phyloP scores from a whole-genome alignment of 1,140 invertebrate species.

The Aporrectodea caliginosa region DNA sequence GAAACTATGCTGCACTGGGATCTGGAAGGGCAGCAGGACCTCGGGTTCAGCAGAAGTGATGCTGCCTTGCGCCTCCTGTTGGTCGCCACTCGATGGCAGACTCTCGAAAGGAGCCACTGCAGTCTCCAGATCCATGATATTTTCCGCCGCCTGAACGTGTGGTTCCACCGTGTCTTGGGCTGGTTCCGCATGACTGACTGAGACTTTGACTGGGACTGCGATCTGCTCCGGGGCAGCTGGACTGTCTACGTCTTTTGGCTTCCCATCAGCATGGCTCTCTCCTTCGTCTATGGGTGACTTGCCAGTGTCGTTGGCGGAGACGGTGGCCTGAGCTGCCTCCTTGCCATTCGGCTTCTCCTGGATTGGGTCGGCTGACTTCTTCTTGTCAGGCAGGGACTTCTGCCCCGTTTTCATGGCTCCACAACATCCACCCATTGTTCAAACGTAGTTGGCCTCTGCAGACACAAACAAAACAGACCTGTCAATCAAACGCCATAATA shows the following conservation, averaged over 20 bases:
- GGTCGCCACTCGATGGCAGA: background rate
- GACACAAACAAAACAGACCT: background rate
- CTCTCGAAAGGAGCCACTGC: background rate
- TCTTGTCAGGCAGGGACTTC: background rate
- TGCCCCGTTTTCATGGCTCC: background rate
- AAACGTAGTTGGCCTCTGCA: background rate
- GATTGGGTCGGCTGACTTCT: background rate
- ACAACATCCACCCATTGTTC: conserved; percentile 2
- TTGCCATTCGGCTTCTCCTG: background rate
- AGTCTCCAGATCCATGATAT: background rate
- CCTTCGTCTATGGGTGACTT: background rate
- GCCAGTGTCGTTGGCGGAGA: too few relatives aligned
- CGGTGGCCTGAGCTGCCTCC: background rate
- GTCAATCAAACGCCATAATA: too few relatives aligned
- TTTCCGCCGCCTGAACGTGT: background rate
- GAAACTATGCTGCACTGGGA: background rate
- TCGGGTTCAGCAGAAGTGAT: background rate
- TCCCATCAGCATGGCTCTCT: too few relatives aligned
- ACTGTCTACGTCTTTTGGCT: too few relatives aligned
- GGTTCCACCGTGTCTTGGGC: background rate
- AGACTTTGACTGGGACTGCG: background rate
- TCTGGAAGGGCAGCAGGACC: background rate
- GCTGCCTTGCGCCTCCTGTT: background rate
- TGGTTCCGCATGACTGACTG: too few relatives aligned
- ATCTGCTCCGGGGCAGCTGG: background rate